Percentiles rank a stretch among this genome's conserved stretches.
Evolutionary conservation across 2,797 vertebrate species (phyloP).

Genomic region (Pangasius macronema): DNA sequence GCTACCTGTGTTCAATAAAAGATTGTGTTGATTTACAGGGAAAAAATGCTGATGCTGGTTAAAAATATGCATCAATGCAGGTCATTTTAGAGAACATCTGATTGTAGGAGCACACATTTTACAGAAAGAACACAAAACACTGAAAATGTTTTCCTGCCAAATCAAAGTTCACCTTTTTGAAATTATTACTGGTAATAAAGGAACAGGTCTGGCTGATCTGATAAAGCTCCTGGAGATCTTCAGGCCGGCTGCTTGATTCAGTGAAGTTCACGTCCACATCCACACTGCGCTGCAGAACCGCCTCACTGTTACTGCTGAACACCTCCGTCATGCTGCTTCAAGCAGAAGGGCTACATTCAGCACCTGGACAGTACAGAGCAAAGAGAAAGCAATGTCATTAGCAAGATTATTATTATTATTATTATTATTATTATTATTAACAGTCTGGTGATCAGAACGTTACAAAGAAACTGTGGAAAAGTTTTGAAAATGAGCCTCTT

Average conservation of each 20-base stretch:
- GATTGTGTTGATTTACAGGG: background rate
- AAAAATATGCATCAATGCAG: background rate
- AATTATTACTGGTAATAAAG: conserved; percentile 74
- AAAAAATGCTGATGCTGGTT: background rate
- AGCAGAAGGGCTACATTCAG: background rate
- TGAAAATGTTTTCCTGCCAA: background rate
- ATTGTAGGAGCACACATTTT: background rate
- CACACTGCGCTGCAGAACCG: conserved; percentile 70
- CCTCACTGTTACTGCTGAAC: conserved; percentile 82
- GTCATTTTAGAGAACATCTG: background rate
- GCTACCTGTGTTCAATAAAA: conserved; percentile 79
- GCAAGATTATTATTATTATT: background rate
- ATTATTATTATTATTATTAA: background rate
- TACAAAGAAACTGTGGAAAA: background rate
- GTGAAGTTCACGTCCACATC: conserved; percentile 52
- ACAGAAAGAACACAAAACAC: too few species aligned
- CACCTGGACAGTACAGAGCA: conserved; percentile 2
- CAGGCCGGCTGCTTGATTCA: conserved; percentile 48
- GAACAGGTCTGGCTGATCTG: conserved; percentile 76
- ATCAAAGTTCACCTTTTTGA: conserved; percentile 71
- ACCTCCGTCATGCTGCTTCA: conserved; percentile 72
- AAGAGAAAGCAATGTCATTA: background rate
- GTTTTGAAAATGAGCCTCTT: background rate
- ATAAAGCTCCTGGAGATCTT: conserved; percentile 74
- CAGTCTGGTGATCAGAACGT: background rate